Evolutionary conservation across 2,888 invertebrate species (phyloP).

Genomic region (Diarsia brunnea): DNA sequence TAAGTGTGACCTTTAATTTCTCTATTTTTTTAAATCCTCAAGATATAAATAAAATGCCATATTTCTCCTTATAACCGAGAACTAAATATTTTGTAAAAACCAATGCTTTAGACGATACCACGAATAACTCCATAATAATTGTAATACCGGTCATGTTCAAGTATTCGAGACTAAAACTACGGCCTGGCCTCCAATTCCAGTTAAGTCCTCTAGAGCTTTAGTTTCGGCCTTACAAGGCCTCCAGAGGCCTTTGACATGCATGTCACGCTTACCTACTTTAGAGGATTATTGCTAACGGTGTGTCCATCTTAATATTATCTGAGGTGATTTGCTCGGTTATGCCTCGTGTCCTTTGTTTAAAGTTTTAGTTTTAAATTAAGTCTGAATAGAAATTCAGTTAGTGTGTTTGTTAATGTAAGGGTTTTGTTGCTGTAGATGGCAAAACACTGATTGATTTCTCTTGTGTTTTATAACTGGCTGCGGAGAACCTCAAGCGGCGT

Average conservation of each 20-base stretch:
- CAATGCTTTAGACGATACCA: no score
- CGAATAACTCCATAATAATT: no score
- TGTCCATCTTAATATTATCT: slow-evolving; percentile 25
- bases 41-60: no score
- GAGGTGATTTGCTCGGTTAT: slow-evolving; percentile 4
- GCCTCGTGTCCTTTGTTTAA: neutral
- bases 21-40: no score
- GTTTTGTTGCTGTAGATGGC: neutral
- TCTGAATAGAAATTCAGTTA: neutral
- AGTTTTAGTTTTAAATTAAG: slow-evolving; percentile 1
- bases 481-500: no score
- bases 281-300: slow-evolving; percentile 40
- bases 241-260: slow-evolving; percentile 24
- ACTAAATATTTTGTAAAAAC: no score
- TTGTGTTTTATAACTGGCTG: no score
- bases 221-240: slow-evolving; percentile 17
- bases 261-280: slow-evolving; percentile 34
- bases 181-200: slow-evolving; percentile 8
- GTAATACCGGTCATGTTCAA: neutral
- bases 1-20: no score
- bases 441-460: neutral
- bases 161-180: neutral
- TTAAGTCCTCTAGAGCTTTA: slow-evolving; percentile 38
- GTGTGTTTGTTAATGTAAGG: neutral
- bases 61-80: no score